Conservation (phyloP, 2,888 invertebrate species). For the Thelaira solivaga region DNA sequence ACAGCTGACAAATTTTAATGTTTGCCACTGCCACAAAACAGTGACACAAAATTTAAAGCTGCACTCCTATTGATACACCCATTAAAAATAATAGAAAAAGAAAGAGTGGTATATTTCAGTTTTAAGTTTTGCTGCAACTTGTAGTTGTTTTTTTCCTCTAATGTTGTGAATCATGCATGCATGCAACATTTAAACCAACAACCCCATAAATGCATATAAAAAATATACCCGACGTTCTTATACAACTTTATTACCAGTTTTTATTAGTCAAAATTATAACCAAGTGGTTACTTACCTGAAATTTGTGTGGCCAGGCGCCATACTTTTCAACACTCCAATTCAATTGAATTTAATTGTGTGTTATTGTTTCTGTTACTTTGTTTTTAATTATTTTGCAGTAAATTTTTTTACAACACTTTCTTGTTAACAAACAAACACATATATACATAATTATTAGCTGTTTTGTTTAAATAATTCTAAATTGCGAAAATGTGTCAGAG, state of each 20-base stretch:
- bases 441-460: slow-evolving; percentile 57
- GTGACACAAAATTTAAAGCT: no score
- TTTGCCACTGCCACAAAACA: no score
- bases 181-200: neutral
- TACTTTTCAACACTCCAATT: slow-evolving; percentile 34
- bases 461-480: slow-evolving; percentile 39
- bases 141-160: no score
- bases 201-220: slow-evolving; percentile 21
- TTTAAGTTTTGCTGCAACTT: no score
- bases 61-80: no score
- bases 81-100: no score
- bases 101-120: no score
- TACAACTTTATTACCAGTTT: slow-evolving; percentile 21
- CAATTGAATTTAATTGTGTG: slow-evolving; percentile 30
- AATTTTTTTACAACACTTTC: slow-evolving; percentile 44
- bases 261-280: slow-evolving; percentile 40
- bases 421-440: slow-evolving; percentile 4
- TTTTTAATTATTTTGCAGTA: slow-evolving; percentile 25
- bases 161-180: no score
- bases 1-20: no score
- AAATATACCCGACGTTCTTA: slow-evolving; percentile 6
- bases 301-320: slow-evolving; percentile 36
- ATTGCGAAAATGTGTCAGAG: slow-evolving; percentile 5
- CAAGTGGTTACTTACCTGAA: slow-evolving; percentile 7
- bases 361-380: neutral